phyloP scores from a whole-genome alignment of 1,140 invertebrate genomes.

The Drosophila bocqueti region DNA sequence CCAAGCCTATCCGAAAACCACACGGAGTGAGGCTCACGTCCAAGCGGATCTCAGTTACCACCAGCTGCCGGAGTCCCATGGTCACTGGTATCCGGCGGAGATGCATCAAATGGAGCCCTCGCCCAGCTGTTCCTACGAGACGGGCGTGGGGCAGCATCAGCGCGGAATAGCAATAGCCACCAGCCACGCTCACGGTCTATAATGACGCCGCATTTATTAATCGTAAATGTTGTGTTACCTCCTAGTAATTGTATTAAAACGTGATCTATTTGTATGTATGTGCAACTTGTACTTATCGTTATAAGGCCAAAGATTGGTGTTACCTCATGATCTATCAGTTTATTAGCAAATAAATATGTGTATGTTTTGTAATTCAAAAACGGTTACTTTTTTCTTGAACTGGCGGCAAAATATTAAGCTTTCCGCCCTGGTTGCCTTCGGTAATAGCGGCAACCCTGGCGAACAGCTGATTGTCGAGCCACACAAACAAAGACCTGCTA shows the following conservation, averaged over 20 bases:
- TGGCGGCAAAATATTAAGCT: background rate
- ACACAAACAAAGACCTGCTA: conserved; percentile 43
- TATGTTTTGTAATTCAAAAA: conserved; percentile 20
- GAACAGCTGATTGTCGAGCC: conserved; percentile 29
- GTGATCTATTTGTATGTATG: conserved; percentile 66
- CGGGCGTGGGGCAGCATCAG: conserved; percentile 55
- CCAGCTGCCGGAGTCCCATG: conserved; percentile 51
- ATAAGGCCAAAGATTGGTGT: conserved; percentile 72
- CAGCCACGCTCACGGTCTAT: conserved; percentile 60
- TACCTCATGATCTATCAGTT: conserved; percentile 42
- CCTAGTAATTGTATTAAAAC: conserved; percentile 66
- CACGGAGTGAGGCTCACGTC: conserved; percentile 38
- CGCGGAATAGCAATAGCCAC: conserved; percentile 54
- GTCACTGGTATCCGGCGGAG: conserved; percentile 59
- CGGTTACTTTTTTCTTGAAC: conserved; percentile 19
- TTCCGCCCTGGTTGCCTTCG: conserved; percentile 16
- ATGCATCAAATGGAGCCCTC: conserved; percentile 57
- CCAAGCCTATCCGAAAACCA: conserved; percentile 55
- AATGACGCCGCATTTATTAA: conserved; percentile 28
- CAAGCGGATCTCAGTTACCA: conserved; percentile 50
- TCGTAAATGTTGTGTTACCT: conserved; percentile 14
- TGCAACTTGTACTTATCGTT: conserved; percentile 29
- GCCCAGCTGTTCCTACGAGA: conserved; percentile 60
- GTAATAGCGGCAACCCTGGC: conserved; percentile 1
- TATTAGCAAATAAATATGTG: conserved; percentile 49